A percentile compares a stretch with the other conserved stretches of the same genome.
phyloP scores from a whole-genome alignment of 1,140 invertebrate species.

The Chlorops oryzae region DNA sequence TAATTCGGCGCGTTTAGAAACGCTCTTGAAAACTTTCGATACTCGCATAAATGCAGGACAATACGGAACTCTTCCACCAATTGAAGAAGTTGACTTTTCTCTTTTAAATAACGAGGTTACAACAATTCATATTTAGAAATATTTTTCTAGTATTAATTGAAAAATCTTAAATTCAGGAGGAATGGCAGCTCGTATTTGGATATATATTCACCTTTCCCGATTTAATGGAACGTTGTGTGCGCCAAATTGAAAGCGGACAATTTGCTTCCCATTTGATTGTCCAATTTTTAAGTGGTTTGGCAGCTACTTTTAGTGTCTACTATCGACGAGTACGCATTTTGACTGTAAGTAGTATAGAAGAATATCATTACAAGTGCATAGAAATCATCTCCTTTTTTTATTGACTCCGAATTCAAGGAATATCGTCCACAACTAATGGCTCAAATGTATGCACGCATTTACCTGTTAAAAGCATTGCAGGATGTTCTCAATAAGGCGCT shows the following conservation, averaged over 20 bases:
- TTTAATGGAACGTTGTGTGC: conserved; percentile 52
- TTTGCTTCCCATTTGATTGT: conserved; percentile 59
- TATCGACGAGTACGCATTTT: conserved; percentile 63
- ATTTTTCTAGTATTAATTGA: too few relatives aligned
- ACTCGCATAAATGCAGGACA: conserved; percentile 48
- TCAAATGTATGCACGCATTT: conserved; percentile 59
- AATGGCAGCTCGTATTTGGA: conserved; percentile 64
- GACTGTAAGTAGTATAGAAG: conserved; percentile 52
- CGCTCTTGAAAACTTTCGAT: conserved; percentile 57
- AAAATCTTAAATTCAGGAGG: conserved; percentile 52
- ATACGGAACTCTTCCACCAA: conserved; percentile 53
- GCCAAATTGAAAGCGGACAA: conserved; percentile 46
- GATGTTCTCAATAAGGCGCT: conserved; percentile 58
- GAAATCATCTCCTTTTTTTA: too few relatives aligned
- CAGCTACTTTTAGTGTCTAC: conserved; percentile 63
- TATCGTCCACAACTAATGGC: conserved; percentile 57
- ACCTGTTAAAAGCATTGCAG: conserved; percentile 58
- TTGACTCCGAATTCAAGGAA: conserved; percentile 5
- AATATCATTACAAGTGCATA: too few relatives aligned
- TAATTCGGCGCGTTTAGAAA: conserved; percentile 61
- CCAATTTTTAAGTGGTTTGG: conserved; percentile 56
- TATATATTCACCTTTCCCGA: conserved; percentile 59
- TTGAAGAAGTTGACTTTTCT: conserved; percentile 55
- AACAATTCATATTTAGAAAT: too few relatives aligned
- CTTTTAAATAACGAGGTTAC: conserved; percentile 58